These are phyloP conservation scores for Capromys pilorides DNA, from an alignment of 2,797 vertebrate species.

Conservation along the genomic window DNA sequence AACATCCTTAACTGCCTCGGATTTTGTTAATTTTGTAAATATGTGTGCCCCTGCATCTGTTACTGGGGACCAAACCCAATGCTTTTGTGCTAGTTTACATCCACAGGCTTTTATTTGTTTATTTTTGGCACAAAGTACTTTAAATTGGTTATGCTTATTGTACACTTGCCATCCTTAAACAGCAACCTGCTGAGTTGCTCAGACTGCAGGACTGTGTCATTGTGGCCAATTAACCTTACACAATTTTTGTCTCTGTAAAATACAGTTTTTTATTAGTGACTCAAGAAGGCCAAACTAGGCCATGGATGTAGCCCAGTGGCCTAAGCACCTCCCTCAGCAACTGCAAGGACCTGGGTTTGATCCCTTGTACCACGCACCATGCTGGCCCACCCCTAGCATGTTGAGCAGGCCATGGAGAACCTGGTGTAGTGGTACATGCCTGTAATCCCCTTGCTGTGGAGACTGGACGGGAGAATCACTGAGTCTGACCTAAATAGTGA, in stretches of 20 bases:
- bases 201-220: background rate
- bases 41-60: background rate
- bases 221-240: background rate
- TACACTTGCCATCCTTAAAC: background rate
- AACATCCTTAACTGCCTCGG: background rate
- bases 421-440: too few relatives aligned
- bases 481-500: too few relatives aligned
- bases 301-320: too few relatives aligned
- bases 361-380: too few relatives aligned
- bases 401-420: too few relatives aligned
- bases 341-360: too few relatives aligned
- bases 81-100: background rate
- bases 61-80: background rate
- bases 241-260: background rate
- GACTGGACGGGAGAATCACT: too few relatives aligned
- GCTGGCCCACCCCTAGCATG: too few relatives aligned
- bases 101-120: background rate
- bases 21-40: background rate
- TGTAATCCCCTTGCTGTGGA: too few relatives aligned
- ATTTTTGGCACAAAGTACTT: too few relatives aligned
- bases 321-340: too few relatives aligned
- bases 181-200: background rate
- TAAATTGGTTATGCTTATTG: too few relatives aligned
- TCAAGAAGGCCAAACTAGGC: background rate
- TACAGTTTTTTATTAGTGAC: background rate